A percentile compares a stretch with the other conserved stretches of the same genome.
Conservation (phyloP, 1,140 invertebrate genomes). For the Pectinophora gossypiella region DNA sequence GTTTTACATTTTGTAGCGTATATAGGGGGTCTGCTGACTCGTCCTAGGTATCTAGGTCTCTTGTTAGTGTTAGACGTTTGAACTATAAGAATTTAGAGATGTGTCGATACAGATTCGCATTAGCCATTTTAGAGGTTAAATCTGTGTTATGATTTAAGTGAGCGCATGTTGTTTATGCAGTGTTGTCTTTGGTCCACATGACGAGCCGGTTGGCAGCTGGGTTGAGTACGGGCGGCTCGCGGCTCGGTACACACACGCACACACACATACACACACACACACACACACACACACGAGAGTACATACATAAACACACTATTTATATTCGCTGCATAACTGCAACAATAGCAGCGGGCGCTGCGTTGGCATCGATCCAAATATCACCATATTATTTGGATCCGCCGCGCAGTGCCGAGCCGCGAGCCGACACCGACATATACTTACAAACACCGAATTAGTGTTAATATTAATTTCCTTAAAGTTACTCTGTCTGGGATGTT, state of each 20-base stretch:
- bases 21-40: constrained; percentile 25
- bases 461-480: no score
- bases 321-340: no score
- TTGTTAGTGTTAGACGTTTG: constrained; percentile 37
- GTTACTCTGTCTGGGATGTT: no score
- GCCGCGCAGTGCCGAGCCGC: no score
- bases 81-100: constrained; percentile 33
- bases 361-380: no score
- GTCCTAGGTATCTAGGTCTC: constrained; percentile 32
- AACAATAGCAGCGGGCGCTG: no score
- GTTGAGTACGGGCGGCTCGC: neutral
- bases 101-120: constrained; percentile 35
- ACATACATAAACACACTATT: no score
- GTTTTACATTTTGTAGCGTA: constrained; percentile 48
- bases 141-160: constrained; percentile 44
- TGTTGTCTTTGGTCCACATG: constrained; percentile 6
- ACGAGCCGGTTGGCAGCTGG: constrained; percentile 23
- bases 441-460: no score
- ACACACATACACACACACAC: no score
- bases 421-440: no score
- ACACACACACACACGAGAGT: no score
- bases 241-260: neutral
- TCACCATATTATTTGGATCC: no score
- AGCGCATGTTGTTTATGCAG: constrained; percentile 16
- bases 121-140: constrained; percentile 51